Evolutionary conservation across 2,113 vertebrate species (phyloP).

Genomic region (Ceyx margarethae): DNA sequence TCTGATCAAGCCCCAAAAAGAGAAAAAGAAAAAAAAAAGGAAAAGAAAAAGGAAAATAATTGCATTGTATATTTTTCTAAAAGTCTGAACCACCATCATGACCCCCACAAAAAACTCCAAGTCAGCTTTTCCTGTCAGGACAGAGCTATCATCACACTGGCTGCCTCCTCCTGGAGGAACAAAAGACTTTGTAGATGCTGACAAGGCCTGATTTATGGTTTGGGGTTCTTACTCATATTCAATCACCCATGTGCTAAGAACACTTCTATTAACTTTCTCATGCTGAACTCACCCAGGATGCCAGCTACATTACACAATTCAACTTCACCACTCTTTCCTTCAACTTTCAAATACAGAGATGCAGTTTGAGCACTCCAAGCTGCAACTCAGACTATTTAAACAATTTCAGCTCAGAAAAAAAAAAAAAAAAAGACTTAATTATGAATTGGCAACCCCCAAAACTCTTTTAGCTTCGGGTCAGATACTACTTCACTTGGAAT

Average conservation of each 20-base stretch:
- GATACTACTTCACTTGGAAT: not conserved
- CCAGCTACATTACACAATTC: not conserved
- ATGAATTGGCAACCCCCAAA: not conserved
- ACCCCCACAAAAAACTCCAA: not conserved
- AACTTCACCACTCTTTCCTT: not conserved
- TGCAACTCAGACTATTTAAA: not conserved
- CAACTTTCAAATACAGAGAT: not conserved
- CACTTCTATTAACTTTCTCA: not conserved
- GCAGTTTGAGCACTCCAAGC: not conserved
- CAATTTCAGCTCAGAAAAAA: not conserved
- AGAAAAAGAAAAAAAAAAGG: fast-evolving
- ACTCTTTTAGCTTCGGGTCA: not conserved
- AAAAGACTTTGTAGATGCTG: not conserved
- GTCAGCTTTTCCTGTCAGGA: not conserved
- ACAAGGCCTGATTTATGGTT: slow-evolving; percentile 14
- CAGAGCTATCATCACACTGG: not conserved
- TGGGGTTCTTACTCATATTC: not conserved
- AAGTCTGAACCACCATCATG: not conserved
- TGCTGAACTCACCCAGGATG: not conserved
- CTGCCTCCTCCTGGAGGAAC: not conserved
- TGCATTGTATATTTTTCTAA: not conserved
- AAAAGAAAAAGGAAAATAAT: fast-evolving
- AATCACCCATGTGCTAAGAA: not conserved
- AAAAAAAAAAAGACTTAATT: not conserved
- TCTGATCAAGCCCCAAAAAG: not conserved